Base-by-base conservation (phyloP, 2,113 vertebrate genomes). In the Colistium nudipinnis region DNA sequence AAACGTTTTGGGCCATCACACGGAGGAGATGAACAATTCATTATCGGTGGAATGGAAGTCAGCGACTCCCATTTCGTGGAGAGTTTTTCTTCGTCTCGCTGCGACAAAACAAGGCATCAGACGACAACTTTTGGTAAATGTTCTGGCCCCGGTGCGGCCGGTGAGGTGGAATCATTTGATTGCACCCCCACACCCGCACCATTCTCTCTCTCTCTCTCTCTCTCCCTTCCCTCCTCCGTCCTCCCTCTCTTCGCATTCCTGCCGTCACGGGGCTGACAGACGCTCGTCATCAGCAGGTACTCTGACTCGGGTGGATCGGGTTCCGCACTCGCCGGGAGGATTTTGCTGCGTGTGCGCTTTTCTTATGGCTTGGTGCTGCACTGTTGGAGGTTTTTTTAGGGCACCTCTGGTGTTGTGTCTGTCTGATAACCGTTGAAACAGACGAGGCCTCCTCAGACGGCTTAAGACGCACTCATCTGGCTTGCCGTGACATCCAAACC, bases 261-360 rank as follows among this genome's bases (percentile, higher is more conserved):
- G 65, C 73, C 20, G 76, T 88, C 82, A 74, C 0, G n/a, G 65
- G 80, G 82, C 84, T 91, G 90, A 91, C 89, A 88, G 88, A 87
- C 85, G 71, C 87, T 89, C 87, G 59, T 90, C 91, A 90, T 86
- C 88, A 78, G 86, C 87, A 88, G 84, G 86, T 89, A 84, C 85
- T 89, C 78, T 71, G 74, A 76, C 78, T 80, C 80, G 72, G 86
- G 72, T 88, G 89, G 87, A 89, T 92, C 85, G 65, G 73, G 83
- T 92, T 92, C 82, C 90, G 47, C 73, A 41, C 64, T 83, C 79
- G 57, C 75, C 52, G 62, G 36, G 55, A 19, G 70, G 82, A 85
- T 84, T 90, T 63, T 83, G 87, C 90, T 88, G 78, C 61, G 38
- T 88, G 72, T 64, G 87, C 88, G 77, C 76, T 89, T 91, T n/a